These are phyloP conservation scores for Cassiopea xamachana DNA, from an alignment of 30 jellyfish, hydroid and myxozoan species.

Conservation along the genomic window DNA sequence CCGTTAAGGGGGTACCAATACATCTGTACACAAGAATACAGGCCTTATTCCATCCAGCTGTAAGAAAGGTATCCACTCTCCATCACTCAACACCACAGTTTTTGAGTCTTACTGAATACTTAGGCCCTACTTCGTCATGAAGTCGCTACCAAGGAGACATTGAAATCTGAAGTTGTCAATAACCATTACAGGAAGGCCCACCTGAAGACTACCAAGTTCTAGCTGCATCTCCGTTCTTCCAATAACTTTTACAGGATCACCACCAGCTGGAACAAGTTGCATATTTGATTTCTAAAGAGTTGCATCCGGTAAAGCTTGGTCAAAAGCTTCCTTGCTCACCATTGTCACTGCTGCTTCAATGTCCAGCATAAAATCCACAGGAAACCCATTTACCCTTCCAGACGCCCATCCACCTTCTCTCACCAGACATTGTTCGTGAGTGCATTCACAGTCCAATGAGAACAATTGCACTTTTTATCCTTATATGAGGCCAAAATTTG, in stretches of 20 bases:
- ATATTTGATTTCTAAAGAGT: conserved; percentile 4
- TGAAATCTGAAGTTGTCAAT: conserved; percentile 23
- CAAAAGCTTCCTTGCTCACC: conserved; percentile 25
- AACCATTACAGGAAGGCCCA: conserved; percentile 14
- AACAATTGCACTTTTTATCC: neutral
- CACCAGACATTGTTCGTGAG: conserved; percentile 10
- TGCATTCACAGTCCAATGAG: conserved; percentile 1
- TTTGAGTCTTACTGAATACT: conserved; percentile 17
- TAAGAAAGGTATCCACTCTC: conserved; percentile 20
- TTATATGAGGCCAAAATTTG: conserved; percentile 11
- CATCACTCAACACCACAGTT: conserved; percentile 17
- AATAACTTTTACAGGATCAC: conserved; percentile 18
- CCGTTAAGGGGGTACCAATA: conserved; percentile 22
- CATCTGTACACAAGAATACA: conserved; percentile 19
- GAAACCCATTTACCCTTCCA: conserved; percentile 11
- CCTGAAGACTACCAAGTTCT: conserved; percentile 20
- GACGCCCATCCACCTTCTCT: conserved; percentile 24
- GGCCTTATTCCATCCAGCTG: conserved; percentile 16
- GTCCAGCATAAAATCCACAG: conserved; percentile 27
- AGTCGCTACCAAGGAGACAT: conserved; percentile 19
- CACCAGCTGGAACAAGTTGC: conserved; percentile 25
- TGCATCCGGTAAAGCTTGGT: conserved; percentile 17
- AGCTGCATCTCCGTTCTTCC: conserved; percentile 16
- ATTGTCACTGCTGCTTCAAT: conserved; percentile 23
- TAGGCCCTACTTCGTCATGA: conserved; percentile 20